Evolutionary conservation across 2,797 vertebrate species (phyloP), one percentile per base, ranked within the genome.

Genomic region (Xenentodon cancila): DNA sequence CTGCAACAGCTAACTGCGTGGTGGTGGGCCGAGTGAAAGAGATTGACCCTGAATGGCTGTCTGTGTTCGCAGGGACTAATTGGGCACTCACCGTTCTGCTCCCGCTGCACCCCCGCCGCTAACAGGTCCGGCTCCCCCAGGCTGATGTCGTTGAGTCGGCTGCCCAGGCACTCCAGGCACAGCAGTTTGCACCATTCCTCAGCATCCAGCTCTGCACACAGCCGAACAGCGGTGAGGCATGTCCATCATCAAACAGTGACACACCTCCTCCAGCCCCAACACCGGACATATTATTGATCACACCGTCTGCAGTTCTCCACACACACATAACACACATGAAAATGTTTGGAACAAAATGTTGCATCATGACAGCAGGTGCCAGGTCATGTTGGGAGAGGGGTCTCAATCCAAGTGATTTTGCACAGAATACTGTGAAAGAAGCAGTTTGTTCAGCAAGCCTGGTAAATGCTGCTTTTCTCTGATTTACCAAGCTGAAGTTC

Each of bases 181-280:
- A 99, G 95, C 79, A 97, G 94, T 79, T 99, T 99, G 84, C 96
- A 99, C 98, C 98, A 99, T 69, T 99, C 97, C 87, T 99, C 98
- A 0, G 98, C 97, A 83, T 99, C 98, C 85, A 99, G 92, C 87
- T 99, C 98, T 99, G 89, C 77, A 77, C 59, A 85, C 55, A 63
- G 66, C 18, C 5, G 50, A 63, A 68, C 69, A 59, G 55, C 9
- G 21, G 61, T 66, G 71, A 63, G 11, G 55, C 71, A 53, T 1
- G 51, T 55, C 47, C 18, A 57, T 37, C 32, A 46, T 58, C 16
- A 74, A 64, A 60, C 37, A 68, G 34, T 68, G 48, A 64, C 53
- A 59, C 54, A 51, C 46, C 57, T 67, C 59, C 59, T 58, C 53
- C 53, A 50, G 18, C n/a, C 74, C 54, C 58, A 77, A 65, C 64